phyloP scores from a whole-genome alignment of 2,888 invertebrate genomes.

The Galerucella calmariensis region DNA sequence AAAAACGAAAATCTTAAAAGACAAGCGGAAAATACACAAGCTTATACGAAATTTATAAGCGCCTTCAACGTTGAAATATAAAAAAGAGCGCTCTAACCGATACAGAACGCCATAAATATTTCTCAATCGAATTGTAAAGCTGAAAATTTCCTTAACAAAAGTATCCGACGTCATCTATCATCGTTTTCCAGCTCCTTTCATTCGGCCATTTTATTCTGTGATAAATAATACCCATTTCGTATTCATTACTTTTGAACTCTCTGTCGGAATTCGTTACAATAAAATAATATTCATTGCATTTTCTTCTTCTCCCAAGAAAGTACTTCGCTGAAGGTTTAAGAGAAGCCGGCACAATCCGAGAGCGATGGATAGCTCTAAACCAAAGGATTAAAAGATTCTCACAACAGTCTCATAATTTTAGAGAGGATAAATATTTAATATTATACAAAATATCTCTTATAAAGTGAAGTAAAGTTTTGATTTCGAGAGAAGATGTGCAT shows the following conservation, averaged over 20 bases:
- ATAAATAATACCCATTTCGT: conserved; percentile 46
- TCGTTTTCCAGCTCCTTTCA: conserved; percentile 24
- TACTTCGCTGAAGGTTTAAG: neutral
- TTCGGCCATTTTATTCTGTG: conserved; percentile 34
- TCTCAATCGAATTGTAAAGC: conserved; percentile 18
- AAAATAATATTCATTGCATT: conserved; percentile 46
- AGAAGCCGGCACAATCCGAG: neutral
- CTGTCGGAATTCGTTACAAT: conserved; percentile 43
- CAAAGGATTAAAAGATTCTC: neutral
- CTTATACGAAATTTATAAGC: conserved; percentile 17
- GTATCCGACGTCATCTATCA: conserved; percentile 28
- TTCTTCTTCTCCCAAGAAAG: conserved; percentile 20
- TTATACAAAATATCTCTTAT: too few species aligned
- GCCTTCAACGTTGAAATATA: neutral
- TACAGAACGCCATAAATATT: conserved; percentile 21
- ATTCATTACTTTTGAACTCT: conserved; percentile 48
- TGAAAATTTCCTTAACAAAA: conserved; percentile 30
- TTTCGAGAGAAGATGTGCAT: too few species aligned
- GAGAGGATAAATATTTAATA: too few species aligned
- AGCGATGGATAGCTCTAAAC: neutral
- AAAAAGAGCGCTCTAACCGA: neutral
- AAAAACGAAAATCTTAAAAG: conserved; percentile 23
- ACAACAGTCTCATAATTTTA: neutral
- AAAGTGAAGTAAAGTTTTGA: too few species aligned
- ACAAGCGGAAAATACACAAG: conserved; percentile 31